Evolutionary conservation across 2,113 vertebrate genomes (phyloP).

Genomic region (Pygoscelis antarcticus): DNA sequence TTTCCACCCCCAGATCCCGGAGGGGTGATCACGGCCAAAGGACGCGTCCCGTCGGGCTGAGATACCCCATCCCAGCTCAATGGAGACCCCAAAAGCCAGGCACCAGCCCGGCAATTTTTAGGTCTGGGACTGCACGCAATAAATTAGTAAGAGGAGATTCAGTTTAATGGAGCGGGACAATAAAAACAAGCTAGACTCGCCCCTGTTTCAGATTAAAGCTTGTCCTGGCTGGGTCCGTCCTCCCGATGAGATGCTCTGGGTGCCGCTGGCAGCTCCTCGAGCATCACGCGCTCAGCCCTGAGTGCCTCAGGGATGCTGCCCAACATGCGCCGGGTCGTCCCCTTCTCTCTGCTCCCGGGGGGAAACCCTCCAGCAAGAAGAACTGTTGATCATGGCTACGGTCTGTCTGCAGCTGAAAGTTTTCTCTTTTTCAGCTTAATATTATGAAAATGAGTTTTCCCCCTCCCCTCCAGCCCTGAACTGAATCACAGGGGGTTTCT

Average conservation of each 20-base stretch:
- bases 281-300: not conserved
- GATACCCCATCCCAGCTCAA: too few relatives aligned
- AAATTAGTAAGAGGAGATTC: not conserved
- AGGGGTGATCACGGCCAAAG: accelerated
- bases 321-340: accelerated
- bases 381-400: accelerated
- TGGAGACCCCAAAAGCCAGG: not conserved
- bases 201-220: not conserved
- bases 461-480: not conserved
- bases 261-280: not conserved
- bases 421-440: not conserved
- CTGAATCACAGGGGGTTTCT: not conserved
- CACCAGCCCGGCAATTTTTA: accelerated
- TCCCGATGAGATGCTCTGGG: not conserved
- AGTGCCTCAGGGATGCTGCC: not conserved
- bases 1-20: not conserved
- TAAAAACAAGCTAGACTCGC: accelerated
- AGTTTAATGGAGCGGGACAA: not conserved
- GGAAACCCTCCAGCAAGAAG: not conserved
- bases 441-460: not conserved
- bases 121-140: accelerated
- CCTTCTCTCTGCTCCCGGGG: not conserved
- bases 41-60: accelerated
- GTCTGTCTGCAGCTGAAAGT: not conserved
- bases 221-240: not conserved